phyloP scores from a whole-genome alignment of 2,888 invertebrate genomes.

The Odontothrips loti region DNA sequence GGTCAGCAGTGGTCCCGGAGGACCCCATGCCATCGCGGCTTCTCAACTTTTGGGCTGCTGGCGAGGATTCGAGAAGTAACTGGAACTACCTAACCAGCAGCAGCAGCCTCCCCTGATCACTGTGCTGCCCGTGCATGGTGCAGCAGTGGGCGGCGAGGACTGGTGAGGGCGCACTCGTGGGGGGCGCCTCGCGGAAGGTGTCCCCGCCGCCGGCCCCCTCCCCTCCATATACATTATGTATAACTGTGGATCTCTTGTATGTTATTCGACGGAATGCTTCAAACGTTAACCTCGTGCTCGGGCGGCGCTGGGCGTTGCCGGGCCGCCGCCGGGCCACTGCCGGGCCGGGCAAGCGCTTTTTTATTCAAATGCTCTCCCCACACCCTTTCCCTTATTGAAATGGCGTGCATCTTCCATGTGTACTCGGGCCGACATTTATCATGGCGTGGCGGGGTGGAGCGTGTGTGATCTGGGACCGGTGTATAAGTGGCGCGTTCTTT shows the following conservation, averaged over 20 bases:
- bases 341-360: constrained; percentile 6
- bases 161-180: neutral
- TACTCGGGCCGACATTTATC: constrained; percentile 4
- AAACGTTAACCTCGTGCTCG: constrained; percentile 19
- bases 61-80: too few relatives aligned
- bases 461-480: too few relatives aligned
- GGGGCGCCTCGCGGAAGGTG: neutral
- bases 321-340: neutral
- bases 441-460: neutral
- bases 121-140: too few relatives aligned
- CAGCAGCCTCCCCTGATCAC: too few relatives aligned
- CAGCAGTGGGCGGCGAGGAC: neutral
- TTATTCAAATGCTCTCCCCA: neutral
- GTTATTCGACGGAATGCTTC: constrained; percentile 20
- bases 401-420: constrained; percentile 19
- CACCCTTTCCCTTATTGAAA: neutral
- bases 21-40: too few relatives aligned
- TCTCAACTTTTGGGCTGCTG: too few relatives aligned
- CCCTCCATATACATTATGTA: neutral
- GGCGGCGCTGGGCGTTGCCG: too few relatives aligned
- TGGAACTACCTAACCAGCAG: too few relatives aligned
- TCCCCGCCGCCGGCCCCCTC: neutral
- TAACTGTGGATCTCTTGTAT: neutral
- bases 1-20: too few relatives aligned
- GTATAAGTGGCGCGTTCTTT: too few relatives aligned